Percentiles rank a stretch among this genome's conserved stretches.
Conservation (phyloP, 2,888 invertebrate species). For the Cremastinae sp. region DNA sequence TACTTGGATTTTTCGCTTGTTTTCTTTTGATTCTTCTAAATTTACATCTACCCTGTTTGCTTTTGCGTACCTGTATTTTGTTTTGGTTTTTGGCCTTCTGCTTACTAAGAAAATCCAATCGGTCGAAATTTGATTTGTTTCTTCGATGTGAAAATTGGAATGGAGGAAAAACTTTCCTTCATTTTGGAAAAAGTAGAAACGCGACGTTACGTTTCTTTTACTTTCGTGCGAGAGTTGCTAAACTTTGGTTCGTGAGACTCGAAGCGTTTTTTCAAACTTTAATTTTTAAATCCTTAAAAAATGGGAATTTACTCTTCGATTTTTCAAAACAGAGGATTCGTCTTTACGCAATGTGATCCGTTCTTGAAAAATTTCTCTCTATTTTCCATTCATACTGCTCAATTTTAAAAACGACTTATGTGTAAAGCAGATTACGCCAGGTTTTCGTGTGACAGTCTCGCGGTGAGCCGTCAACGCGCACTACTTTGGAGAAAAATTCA, state of each 20-base stretch:
- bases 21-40: constrained; percentile 33
- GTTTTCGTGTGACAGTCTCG: constrained; percentile 48
- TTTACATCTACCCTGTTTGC: constrained; percentile 51
- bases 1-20: neutral
- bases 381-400: constrained; percentile 24
- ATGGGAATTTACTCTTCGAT: neutral
- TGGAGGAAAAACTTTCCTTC: neutral
- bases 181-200: neutral
- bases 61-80: constrained; percentile 38
- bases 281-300: too few species aligned
- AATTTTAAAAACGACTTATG: neutral
- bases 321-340: constrained; percentile 1
- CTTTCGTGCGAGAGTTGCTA: neutral
- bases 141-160: constrained; percentile 4
- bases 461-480: constrained; percentile 26
- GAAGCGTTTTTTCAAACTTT: too few species aligned
- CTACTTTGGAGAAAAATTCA: constrained; percentile 46
- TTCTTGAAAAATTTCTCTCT: constrained; percentile 6
- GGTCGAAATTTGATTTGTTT: neutral
- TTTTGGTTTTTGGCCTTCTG: constrained; percentile 34
- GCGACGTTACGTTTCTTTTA: neutral
- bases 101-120: constrained; percentile 23
- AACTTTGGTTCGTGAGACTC: too few species aligned
- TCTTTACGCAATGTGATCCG: neutral
- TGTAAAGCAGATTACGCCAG: constrained; percentile 29